A percentile compares a stretch with the other conserved stretches of the same genome.
phyloP scores from a whole-genome alignment of 92 coral and sea anemone species.

The Anthopleura xanthogrammica region DNA sequence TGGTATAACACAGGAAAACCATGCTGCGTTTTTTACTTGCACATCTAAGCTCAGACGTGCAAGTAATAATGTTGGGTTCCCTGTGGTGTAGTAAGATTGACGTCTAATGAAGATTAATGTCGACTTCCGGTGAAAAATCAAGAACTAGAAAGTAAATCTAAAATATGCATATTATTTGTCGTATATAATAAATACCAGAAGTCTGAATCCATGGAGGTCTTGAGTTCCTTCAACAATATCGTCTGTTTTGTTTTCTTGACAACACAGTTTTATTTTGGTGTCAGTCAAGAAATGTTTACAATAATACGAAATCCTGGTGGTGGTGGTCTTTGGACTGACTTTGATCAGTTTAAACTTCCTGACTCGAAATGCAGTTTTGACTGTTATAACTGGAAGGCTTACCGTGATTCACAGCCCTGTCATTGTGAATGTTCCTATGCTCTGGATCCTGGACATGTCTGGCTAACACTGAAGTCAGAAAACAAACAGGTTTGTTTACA shows the following conservation, averaged over 20 bases:
- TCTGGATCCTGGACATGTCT: constrained; percentile 6
- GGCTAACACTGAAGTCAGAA: background rate
- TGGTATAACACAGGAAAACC: too few relatives aligned
- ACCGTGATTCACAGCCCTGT: background rate
- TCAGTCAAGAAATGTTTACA: background rate
- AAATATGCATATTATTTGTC: background rate
- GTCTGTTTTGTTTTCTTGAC: background rate
- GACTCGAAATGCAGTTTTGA: background rate
- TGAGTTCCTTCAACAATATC: background rate
- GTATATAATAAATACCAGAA: background rate
- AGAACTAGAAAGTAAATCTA: background rate
- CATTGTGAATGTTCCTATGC: background rate
- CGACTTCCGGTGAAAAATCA: background rate
- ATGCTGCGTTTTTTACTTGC: too few relatives aligned
- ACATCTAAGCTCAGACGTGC: too few relatives aligned
- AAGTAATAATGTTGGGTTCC: too few relatives aligned
- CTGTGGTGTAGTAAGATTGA: too few relatives aligned
- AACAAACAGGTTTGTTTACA: background rate
- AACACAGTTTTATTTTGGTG: background rate
- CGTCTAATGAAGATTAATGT: too few relatives aligned
- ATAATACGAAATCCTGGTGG: background rate
- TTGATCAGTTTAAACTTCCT: background rate
- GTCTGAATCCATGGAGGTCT: background rate
- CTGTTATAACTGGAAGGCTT: too few relatives aligned
- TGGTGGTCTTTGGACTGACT: background rate